Conservation (phyloP, 2,113 vertebrate species). For the Prochilodus magdalenae region DNA sequence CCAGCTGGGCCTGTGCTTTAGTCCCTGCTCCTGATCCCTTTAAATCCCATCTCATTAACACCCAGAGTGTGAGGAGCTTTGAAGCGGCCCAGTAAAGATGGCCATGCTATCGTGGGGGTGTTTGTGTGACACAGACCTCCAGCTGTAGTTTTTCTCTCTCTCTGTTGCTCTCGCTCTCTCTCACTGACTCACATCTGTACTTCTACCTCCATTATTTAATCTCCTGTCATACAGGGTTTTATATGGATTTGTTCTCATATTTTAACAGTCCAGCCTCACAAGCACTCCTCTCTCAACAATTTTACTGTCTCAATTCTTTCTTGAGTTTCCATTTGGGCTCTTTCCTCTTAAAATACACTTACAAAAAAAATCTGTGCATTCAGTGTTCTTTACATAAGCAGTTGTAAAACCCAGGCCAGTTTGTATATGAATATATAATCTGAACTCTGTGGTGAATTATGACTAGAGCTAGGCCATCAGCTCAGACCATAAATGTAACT, state of each 20-base stretch:
- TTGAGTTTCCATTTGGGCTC: too few relatives aligned
- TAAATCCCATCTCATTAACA: constrained; percentile 10
- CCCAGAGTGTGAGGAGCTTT: background rate
- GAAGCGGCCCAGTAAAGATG: background rate
- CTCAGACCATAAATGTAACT: too few relatives aligned
- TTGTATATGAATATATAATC: too few relatives aligned
- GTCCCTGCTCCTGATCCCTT: background rate
- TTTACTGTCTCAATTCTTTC: background rate
- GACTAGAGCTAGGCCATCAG: too few relatives aligned
- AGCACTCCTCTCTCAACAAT: too few relatives aligned
- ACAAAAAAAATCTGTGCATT: too few relatives aligned
- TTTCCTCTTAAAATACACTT: too few relatives aligned
- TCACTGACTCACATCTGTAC: background rate
- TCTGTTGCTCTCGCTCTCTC: background rate
- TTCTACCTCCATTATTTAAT: background rate
- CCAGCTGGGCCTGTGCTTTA: background rate
- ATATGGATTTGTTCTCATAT: constrained; percentile 5
- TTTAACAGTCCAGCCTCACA: background rate
- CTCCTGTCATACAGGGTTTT: background rate
- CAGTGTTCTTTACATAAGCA: too few relatives aligned
- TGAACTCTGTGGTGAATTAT: too few relatives aligned
- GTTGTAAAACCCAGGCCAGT: too few relatives aligned
- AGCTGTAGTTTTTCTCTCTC: background rate
- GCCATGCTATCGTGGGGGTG: background rate
- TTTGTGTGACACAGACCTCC: background rate